Evolutionary conservation across 2,113 vertebrate species (phyloP).

Genomic region (Limnothrissa miodon): DNA sequence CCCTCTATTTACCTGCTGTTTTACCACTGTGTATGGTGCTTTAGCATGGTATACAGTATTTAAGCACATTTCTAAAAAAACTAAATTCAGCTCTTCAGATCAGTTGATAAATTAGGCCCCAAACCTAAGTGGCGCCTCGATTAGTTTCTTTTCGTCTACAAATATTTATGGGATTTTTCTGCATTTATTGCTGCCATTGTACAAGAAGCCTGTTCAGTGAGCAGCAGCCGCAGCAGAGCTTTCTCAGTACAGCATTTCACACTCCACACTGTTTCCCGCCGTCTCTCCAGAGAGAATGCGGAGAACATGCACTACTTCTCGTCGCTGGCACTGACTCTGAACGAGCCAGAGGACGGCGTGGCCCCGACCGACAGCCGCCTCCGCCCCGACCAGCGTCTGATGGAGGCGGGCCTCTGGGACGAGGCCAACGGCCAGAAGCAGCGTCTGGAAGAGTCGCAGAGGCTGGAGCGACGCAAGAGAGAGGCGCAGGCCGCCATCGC

Average conservation of each 20-base stretch:
- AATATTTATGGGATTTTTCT: not conserved
- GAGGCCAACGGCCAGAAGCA: conserved; percentile 91
- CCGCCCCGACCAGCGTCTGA: conserved; percentile 88
- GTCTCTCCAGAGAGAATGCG: conserved; percentile 77
- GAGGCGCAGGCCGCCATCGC: conserved; percentile 74
- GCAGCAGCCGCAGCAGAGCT: not conserved
- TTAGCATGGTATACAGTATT: too few relatives aligned
- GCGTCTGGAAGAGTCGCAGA: conserved; percentile 86
- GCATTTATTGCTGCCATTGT: not conserved
- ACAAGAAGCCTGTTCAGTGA: not conserved
- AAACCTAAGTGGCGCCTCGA: too few relatives aligned
- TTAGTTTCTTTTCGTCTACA: not conserved
- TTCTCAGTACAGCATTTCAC: not conserved
- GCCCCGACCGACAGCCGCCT: conserved; percentile 90
- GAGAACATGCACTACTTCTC: conserved; percentile 98
- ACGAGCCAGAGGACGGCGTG: conserved; percentile 79
- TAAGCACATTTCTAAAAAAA: too few relatives aligned
- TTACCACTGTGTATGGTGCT: too few relatives aligned
- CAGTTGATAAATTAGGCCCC: too few relatives aligned
- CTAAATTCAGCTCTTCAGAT: too few relatives aligned
- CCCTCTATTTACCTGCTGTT: too few relatives aligned
- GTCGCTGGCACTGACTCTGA: conserved; percentile 88
- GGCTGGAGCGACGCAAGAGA: conserved; percentile 75
- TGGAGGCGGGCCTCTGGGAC: conserved; percentile 92
- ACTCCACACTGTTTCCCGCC: not conserved